Base-by-base conservation (phyloP, 2,888 invertebrate genomes). In the Ceriagrion tenellum region DNA sequence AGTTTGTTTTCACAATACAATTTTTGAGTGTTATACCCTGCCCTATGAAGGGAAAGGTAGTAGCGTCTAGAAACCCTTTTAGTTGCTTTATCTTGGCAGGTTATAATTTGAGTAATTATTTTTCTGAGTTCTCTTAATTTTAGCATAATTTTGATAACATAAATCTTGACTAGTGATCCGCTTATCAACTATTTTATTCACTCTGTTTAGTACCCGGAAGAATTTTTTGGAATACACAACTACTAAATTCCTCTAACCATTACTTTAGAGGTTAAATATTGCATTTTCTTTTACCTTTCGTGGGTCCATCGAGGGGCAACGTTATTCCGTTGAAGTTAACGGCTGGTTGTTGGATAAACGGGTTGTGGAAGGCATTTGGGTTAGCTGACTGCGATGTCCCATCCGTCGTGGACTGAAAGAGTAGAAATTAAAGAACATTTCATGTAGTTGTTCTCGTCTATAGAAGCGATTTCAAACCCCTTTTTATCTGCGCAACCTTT, bases 381-480 rank as follows among this genome's bases (percentile, higher is more conserved):
- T 91, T 93, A 26, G 93, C 69, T n/a, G 93, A 93, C 35, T 91
- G 91, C 59, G 91, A 91, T 10, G 69, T 69, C n/a, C 93, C 93
- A 74, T 93, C 69, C 69, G 69, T 93, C 47, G 69, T 69, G 40
- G 93, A 69, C 93, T 93, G 93, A 35, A 81, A 81, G 35, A 56
- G 23, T 55, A 26, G 40, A 20, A 20, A 59, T 56, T 90, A 59
- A 47, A 47, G 47, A 47, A 47, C 47, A 47, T 8, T 2, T 47
- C 47, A 47, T 47, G 47, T 2, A 47, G 47, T 47, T 47, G 47
- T n/a, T n/a, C n/a, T n/a, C n/a, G n/a, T 47, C 47, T 47, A 47
- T 47, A 47, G 4, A 47, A 47, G 35, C 81, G 35, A n/a, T 81
- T 81, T 26, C 35, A 26, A 35, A n/a, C 35, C 81, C 81, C 35